phyloP scores from a whole-genome alignment of 2,113 vertebrate species.

The Planiliza haematocheilus region DNA sequence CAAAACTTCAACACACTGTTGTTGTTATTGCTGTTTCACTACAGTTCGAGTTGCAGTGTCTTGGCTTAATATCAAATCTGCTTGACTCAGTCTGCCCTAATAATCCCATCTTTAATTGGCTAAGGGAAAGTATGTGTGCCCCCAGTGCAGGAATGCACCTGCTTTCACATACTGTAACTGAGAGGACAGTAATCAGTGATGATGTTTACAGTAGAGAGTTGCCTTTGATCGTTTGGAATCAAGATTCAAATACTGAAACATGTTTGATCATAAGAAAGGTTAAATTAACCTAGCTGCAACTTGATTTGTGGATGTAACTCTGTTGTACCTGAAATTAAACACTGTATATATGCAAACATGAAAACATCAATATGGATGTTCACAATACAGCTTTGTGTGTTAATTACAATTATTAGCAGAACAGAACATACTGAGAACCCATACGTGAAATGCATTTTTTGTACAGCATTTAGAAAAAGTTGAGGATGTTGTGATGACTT shows the following conservation, averaged over 20 bases:
- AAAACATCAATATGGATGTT: not conserved
- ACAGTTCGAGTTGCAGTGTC: conserved; percentile 18
- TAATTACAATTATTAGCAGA: too few species aligned
- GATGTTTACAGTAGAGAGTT: not conserved
- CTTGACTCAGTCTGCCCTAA: conserved; percentile 53
- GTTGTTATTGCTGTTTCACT: conserved; percentile 21
- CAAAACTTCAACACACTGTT: not conserved
- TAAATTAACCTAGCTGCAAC: not conserved
- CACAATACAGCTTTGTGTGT: not conserved
- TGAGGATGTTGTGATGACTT: too few species aligned
- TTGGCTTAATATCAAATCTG: conserved; percentile 62
- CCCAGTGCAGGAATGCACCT: not conserved
- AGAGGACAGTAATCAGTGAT: not conserved
- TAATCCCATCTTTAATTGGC: conserved; percentile 71
- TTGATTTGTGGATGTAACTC: not conserved
- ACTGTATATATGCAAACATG: not conserved
- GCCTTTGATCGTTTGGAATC: not conserved
- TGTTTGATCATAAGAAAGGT: not conserved
- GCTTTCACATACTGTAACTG: not conserved
- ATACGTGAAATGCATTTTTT: too few species aligned
- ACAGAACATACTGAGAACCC: too few species aligned
- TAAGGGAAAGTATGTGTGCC: conserved; percentile 40
- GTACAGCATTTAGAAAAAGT: too few species aligned
- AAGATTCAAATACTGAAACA: not conserved
- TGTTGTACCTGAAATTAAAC: not conserved